Base-by-base conservation (phyloP, 2,113 vertebrate species). In the Psephotus haematonotus region DNA sequence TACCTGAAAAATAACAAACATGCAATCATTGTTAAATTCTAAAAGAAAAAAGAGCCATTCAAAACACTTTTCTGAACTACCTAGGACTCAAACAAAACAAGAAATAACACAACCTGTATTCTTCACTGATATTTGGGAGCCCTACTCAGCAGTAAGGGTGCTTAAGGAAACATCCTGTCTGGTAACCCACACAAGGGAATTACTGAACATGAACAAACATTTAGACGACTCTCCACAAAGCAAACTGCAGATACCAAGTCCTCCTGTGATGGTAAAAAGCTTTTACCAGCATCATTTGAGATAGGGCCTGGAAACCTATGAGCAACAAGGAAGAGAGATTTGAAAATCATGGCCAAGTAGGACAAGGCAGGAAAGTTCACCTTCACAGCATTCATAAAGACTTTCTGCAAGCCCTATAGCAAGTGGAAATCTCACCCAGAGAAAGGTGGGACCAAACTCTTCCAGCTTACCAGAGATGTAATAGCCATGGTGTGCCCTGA, bases 1-100 rank as follows among this genome's bases (percentile, higher is more conserved):
- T 81, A 99, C 99, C 99, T 99, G 47, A 67, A 82, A 94, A 88
- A 92, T 15, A 78, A 55, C 15, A 95, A 86, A n/a, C 4, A 57
- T 13, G 70, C 53, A 39, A 79, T 71, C 17, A 28, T 22, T 20
- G 23, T 47, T 60, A 43, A 78, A 41, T 8, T 62, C 41, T 37
- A 33, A 13, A 70, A 33, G 27, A 88, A 81, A 3, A 70, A 75
- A 55, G 11, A 74, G 9, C 9, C 23, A 59, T 41, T 50, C 29
- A 69, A 43, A 4, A 29, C 1, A 44, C 2, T 68, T 29, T 37
- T 55, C 33, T 78, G 55, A 82, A 33, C 12, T 50, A 14, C 10
- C 18, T 5, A 55, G 9, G 16, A 25, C 7, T 62, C 2, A 2
- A 33, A 15, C 6, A 75, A 79, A 69, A 83, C 11, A 44, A 41